A percentile compares a stretch with the other conserved stretches of the same genome.
These are phyloP conservation scores for Conops quadrifasciatus DNA, from an alignment of 2,888 invertebrate genomes.

Conservation along the genomic window DNA sequence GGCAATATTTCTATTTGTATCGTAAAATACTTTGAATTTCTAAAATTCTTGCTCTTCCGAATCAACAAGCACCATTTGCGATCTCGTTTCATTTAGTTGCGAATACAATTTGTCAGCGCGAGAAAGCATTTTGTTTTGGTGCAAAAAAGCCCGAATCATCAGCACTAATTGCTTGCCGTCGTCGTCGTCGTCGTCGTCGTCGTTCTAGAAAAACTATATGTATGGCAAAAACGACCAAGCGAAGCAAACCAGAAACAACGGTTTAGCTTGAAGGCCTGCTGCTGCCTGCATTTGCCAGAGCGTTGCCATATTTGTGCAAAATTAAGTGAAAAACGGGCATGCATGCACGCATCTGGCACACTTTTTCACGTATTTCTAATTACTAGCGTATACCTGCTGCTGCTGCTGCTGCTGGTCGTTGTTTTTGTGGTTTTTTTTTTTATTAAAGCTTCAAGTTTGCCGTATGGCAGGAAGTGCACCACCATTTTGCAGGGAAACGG, in stretches of 20 bases:
- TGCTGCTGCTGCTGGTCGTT: conserved; percentile 3
- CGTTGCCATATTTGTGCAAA: conserved; percentile 16
- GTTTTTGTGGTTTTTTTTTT: conserved; percentile 7
- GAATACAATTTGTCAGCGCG: too few relatives aligned
- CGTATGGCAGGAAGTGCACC: conserved; percentile 42
- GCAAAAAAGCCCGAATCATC: neutral
- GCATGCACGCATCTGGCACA: conserved; percentile 20
- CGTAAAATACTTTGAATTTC: too few relatives aligned
- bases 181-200: too few relatives aligned
- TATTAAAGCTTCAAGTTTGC: neutral
- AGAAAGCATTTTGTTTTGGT: too few relatives aligned
- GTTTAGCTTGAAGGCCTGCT: neutral
- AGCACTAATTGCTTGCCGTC: conserved; percentile 28
- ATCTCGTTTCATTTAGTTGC: too few relatives aligned
- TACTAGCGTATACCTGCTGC: neutral
- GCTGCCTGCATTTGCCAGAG: neutral
- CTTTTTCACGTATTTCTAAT: conserved; percentile 19
- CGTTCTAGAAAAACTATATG: too few relatives aligned
- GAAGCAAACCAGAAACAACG: neutral
- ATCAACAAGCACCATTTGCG: too few relatives aligned
- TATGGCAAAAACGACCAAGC: neutral
- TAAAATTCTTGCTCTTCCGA: too few relatives aligned
- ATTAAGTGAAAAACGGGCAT: neutral
- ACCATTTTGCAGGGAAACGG: conserved; percentile 44
- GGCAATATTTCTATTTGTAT: too few relatives aligned